Evolutionary conservation across 2,113 vertebrate genomes (phyloP), one percentile per base, ranked within the genome.

Genomic region (Aptenodytes forsteri): DNA sequence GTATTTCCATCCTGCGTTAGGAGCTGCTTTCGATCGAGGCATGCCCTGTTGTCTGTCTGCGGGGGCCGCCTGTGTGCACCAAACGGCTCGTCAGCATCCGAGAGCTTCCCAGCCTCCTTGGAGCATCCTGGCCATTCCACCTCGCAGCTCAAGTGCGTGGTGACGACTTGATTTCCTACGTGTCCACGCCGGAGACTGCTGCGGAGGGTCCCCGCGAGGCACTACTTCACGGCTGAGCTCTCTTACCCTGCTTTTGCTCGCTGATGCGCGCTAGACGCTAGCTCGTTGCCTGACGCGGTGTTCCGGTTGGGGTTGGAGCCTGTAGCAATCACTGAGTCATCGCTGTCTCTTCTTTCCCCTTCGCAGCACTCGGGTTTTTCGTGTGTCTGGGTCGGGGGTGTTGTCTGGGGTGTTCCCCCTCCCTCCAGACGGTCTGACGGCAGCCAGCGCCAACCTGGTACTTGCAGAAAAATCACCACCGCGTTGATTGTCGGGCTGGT

Each of bases 261-360:
- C 55, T 12, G 46, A 15, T 25, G 47, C 5, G 0, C 6, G 2
- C 73, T 25, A 42, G 83, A 27, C 8, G 0, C 44, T 25, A 19
- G 30, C 59, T 73, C 9, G 3, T 62, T 38, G 83, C 62, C 20
- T 40, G 58, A 5, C 20, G 46, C 16, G 2, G 40, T 2, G 11
- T 59, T 78, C 61, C 1, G 5, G 2, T 54, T 22, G 49, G 46
- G 6, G 5, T 3, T 34, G 94, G 93, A 95, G 83, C 95, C 95
- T 49, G 87, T 40, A 62, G 85, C 94, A 76, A 91, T 30, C 86
- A 52, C 97, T 94, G 97, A 98, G 97, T 97, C 98, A 96, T 88
- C 76, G 94, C 85, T 85, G 22, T 26, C 91, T 90, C 89, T 76
- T 56, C 91, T 65, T 75, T 87, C 93, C 88, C 26, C 70, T 18